phyloP scores from a whole-genome alignment of 2,888 invertebrate genomes.

The Calameuta idolon region DNA sequence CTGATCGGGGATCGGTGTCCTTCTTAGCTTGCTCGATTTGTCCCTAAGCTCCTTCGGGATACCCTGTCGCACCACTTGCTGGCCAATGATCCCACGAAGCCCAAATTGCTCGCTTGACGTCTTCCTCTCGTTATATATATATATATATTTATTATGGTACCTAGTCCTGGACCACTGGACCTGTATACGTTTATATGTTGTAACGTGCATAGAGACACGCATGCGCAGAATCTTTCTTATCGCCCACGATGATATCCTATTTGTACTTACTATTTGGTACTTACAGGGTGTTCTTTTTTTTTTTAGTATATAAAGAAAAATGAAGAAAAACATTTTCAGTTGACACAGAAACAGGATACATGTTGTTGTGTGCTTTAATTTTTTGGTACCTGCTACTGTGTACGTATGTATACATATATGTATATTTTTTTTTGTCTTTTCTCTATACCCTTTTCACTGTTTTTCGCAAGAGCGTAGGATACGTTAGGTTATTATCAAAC shows the following conservation, averaged over 20 bases:
- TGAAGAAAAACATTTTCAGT: not conserved
- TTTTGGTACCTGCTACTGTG: not conserved
- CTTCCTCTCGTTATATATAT: not conserved
- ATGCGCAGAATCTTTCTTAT: not conserved
- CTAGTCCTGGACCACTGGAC: too few species aligned
- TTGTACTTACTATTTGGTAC: not conserved
- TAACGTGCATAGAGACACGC: too few species aligned
- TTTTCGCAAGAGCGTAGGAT: not conserved
- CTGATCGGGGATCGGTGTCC: not conserved
- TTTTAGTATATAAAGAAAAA: not conserved
- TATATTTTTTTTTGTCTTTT: not conserved
- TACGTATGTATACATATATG: not conserved
- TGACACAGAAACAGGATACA: not conserved
- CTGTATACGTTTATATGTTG: too few species aligned
- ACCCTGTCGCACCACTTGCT: constrained; percentile 29
- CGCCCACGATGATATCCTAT: not conserved
- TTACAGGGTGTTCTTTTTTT: not conserved
- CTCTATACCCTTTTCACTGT: not conserved
- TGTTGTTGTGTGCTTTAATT: too few species aligned
- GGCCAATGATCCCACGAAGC: constrained; percentile 28
- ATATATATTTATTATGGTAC: not conserved
- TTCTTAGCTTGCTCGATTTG: constrained; percentile 46
- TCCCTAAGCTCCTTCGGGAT: constrained; percentile 36
- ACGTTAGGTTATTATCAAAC: constrained; percentile 25
- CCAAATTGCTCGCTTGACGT: constrained; percentile 36